Conservation (phyloP, 2,113 vertebrate genomes). For the Microtus montanus region DNA sequence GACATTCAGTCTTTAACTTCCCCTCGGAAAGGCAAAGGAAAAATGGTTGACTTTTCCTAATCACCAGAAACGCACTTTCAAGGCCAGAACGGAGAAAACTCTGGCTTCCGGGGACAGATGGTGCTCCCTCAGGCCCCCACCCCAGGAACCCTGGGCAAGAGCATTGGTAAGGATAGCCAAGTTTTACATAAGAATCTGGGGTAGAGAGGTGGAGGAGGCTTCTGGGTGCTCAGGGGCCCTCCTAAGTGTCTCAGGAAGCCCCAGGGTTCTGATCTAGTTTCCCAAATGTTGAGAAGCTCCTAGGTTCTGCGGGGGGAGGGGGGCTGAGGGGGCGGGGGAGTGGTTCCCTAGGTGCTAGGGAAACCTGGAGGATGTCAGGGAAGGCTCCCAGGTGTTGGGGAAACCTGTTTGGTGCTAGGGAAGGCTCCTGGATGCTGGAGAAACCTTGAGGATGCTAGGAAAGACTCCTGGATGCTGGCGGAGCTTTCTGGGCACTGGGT, state of each 20-base stretch:
- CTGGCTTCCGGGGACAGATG: neutral
- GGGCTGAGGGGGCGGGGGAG: fast-evolving
- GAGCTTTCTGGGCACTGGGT: neutral
- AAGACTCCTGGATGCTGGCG: neutral
- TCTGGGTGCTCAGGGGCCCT: neutral
- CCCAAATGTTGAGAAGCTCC: neutral
- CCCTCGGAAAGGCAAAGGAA: neutral
- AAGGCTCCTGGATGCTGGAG: neutral
- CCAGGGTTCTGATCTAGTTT: neutral
- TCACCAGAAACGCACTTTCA: neutral
- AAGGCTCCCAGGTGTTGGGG: no score
- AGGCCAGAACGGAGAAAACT: neutral
- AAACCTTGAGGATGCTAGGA: neutral
- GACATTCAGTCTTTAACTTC: neutral
- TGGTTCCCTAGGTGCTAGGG: neutral
- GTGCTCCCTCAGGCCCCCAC: no score
- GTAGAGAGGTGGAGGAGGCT: neutral
- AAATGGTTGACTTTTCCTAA: neutral
- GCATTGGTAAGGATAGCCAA: neutral
- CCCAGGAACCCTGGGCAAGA: neutral
- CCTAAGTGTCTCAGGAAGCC: neutral
- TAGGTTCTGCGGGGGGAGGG: neutral
- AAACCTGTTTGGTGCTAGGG: neutral
- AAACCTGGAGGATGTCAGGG: no score
- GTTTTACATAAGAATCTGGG: neutral